Evolutionary conservation across 2,888 invertebrate species (phyloP), one percentile per base, ranked within the genome.

Genomic region (Pilophorus perplexus): DNA sequence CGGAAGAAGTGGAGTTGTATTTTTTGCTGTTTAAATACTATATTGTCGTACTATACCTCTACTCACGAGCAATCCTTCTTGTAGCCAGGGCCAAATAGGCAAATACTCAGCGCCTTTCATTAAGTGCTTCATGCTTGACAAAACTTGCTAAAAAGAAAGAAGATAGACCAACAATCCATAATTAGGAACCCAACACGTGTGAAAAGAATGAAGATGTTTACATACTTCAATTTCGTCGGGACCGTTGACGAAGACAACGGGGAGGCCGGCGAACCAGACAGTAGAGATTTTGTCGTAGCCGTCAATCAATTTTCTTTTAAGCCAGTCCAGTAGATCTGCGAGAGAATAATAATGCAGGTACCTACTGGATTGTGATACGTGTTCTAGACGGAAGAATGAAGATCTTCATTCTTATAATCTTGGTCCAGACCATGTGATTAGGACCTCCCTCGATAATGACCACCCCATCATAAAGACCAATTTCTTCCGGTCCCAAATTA

Each of bases 141-240:
- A 33, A 8, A 33, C 33, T 3, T 28, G 18, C 65, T 65, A 42
- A 1, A 65, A 64, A n/a, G n/a, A n/a, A n/a, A n/a, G n/a, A n/a
- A n/a, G n/a, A n/a, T n/a, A n/a, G n/a, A n/a, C n/a, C n/a, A n/a
- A n/a, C n/a, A n/a, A n/a, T n/a, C n/a, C n/a, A n/a, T n/a, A n/a
- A n/a, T n/a, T n/a, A n/a, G n/a, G n/a, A n/a, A n/a, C n/a, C n/a
- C n/a, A n/a, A n/a, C n/a, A n/a, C n/a, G n/a, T n/a, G n/a, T n/a
- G n/a, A n/a, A n/a, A n/a, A n/a, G n/a, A n/a, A n/a, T n/a, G n/a
- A n/a, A n/a, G n/a, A n/a, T n/a, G n/a, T n/a, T n/a, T n/a, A n/a
- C n/a, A n/a, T n/a, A 64, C 64, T 22, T 64, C 64, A 10, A 64
- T 37, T 12, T 64, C 64, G n/a, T 27, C 25, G 10, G 64, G 48